Conservation (phyloP, 2,797 vertebrate genomes). For the Bucorvus abyssinicus region DNA sequence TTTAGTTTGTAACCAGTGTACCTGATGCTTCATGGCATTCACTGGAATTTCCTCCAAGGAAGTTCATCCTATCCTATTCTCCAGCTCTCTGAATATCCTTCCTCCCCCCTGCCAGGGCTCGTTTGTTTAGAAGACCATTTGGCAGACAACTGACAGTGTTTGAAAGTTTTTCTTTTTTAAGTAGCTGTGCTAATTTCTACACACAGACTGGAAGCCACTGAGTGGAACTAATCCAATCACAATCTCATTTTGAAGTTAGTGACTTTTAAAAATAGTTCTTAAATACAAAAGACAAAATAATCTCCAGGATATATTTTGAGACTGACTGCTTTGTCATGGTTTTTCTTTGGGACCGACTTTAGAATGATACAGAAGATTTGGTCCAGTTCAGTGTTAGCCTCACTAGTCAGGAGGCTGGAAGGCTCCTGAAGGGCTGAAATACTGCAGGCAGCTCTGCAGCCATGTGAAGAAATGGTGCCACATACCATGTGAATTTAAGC, state of each 20-base stretch:
- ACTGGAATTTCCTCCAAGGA: constrained; percentile 30
- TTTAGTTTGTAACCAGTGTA: background rate
- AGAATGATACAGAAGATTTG: background rate
- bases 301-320: background rate
- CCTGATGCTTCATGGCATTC: background rate
- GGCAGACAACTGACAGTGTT: background rate
- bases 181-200: background rate
- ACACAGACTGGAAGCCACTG: background rate
- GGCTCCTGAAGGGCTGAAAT: background rate
- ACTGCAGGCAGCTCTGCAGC: background rate
- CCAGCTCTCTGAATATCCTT: background rate
- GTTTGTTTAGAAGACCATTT: constrained; percentile 2
- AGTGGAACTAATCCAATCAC: background rate
- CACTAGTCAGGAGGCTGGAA: background rate
- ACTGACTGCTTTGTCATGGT: background rate
- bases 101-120: background rate
- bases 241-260: background rate
- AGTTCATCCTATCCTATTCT: background rate
- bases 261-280: background rate
- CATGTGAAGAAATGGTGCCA: accelerated
- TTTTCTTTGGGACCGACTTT: background rate
- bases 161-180: background rate
- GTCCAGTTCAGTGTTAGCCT: background rate
- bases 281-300: background rate
- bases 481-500: background rate